Conservation (phyloP, 2,113 vertebrate genomes). For the Sitta europaea region DNA sequence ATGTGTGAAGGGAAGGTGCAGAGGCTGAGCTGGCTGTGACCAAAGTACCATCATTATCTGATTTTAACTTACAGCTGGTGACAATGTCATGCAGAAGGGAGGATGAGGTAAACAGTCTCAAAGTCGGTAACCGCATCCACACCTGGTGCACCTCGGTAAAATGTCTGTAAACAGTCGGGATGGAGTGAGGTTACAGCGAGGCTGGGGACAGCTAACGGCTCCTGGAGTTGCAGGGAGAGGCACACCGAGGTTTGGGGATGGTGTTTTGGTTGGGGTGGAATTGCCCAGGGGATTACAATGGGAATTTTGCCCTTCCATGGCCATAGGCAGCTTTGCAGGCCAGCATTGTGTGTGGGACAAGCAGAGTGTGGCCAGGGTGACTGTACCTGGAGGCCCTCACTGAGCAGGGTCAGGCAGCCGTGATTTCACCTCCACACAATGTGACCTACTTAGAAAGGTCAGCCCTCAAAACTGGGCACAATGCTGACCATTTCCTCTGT, state of each 20-base stretch:
- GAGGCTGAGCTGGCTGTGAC: constrained; percentile 41
- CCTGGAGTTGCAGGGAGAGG: not conserved
- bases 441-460: constrained; percentile 28
- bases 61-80: constrained; percentile 47
- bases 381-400: rapidly evolving
- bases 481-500: constrained; percentile 14
- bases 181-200: not conserved
- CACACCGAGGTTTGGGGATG: not conserved
- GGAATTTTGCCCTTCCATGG: not conserved
- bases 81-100: constrained; percentile 72
- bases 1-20: not conserved
- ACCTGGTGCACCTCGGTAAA: constrained; percentile 79
- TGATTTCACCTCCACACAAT: not conserved
- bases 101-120: constrained; percentile 82
- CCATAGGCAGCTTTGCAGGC: not conserved
- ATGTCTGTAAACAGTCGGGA: constrained; percentile 68
- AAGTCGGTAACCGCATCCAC: constrained; percentile 78
- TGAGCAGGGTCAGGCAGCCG: rapidly evolving
- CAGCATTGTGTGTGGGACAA: rapidly evolving
- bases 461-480: not conserved
- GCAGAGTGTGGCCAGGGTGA: not conserved
- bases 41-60: constrained; percentile 61
- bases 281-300: not conserved
- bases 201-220: constrained; percentile 25
- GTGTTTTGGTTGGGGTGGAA: not conserved